phyloP scores from a whole-genome alignment of 2,113 vertebrate genomes.

The Thermophis baileyi region DNA sequence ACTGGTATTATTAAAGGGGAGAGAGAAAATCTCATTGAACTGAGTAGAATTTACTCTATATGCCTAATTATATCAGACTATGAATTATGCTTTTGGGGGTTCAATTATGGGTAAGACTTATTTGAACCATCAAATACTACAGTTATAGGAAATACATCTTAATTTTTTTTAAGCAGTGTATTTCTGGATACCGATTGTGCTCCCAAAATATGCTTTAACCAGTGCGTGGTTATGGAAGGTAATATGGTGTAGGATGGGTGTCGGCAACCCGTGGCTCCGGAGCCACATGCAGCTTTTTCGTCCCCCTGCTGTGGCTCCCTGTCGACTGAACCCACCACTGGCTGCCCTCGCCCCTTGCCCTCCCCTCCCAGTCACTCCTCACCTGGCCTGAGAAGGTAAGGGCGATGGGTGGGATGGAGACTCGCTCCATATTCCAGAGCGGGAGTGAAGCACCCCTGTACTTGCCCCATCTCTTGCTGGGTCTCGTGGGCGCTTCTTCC shows the following conservation, averaged over 20 bases:
- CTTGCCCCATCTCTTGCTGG: too few species aligned
- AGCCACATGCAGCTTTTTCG: too few species aligned
- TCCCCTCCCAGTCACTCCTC: too few species aligned
- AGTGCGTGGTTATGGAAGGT: neutral
- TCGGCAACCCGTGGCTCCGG: too few species aligned
- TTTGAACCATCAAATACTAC: neutral
- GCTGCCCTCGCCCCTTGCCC: too few species aligned
- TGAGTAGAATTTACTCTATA: neutral
- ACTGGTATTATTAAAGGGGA: neutral
- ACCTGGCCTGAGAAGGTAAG: too few species aligned
- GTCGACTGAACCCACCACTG: too few species aligned
- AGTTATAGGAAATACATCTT: neutral
- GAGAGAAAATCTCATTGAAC: neutral
- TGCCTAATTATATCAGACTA: neutral
- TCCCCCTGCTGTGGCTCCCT: too few species aligned
- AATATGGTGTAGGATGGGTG: neutral
- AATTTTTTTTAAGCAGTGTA: neutral
- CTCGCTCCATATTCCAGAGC: too few species aligned
- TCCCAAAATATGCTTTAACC: neutral
- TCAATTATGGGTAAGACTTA: neutral
- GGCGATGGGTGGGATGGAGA: too few species aligned
- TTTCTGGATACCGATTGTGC: neutral
- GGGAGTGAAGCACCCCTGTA: too few species aligned
- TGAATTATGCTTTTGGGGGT: neutral
- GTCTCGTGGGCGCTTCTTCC: too few species aligned